A percentile compares a stretch with the other conserved stretches of the same genome.
Conservation (phyloP, 2,797 vertebrate genomes). For the Chanos chanos region DNA sequence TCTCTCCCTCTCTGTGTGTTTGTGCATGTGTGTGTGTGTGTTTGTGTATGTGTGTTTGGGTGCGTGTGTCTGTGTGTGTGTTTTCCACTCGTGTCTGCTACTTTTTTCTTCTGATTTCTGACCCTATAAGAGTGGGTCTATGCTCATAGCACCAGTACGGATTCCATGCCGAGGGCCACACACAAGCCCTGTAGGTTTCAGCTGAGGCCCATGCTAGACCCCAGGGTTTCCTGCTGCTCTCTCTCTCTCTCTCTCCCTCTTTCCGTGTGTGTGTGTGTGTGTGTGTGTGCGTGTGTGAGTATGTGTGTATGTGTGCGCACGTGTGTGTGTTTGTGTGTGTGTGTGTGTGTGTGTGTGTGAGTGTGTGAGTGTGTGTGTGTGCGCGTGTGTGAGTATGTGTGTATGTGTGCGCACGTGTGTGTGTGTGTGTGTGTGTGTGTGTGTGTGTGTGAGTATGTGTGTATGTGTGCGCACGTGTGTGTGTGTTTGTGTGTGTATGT, state of each 20-base stretch:
- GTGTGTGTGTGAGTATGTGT: neutral
- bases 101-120: no score
- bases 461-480: neutral
- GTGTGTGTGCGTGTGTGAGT: neutral
- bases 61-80: no score
- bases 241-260: no score
- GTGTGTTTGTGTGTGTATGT: neutral
- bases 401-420: slow-evolving; percentile 14
- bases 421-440: neutral
- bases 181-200: slow-evolving; percentile 15
- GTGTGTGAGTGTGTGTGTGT: slow-evolving; percentile 3
- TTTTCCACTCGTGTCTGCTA: no score
- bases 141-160: neutral
- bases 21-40: no score
- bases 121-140: no score
- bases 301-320: neutral
- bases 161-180: neutral
- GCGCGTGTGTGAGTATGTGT: neutral
- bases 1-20: no score
- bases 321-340: neutral
- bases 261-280: no score
- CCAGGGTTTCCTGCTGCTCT: no score
- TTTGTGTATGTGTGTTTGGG: no score
- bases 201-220: slow-evolving; percentile 3
- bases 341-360: neutral